These are phyloP conservation scores for Epinotia demarniana DNA, from an alignment of 2,888 invertebrate genomes.

Conservation along the genomic window DNA sequence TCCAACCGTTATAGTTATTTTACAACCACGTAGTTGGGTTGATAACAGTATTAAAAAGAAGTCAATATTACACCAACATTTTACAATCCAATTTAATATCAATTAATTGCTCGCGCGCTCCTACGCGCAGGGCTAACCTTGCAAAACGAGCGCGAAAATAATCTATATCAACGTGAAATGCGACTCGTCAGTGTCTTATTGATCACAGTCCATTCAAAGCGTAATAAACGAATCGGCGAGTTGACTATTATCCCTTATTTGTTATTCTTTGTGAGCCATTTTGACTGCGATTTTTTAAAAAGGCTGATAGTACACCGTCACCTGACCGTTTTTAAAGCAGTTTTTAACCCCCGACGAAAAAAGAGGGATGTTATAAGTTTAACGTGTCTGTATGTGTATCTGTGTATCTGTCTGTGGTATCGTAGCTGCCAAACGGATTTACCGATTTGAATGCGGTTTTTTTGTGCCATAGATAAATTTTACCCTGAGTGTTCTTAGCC, in stretches of 20 bases:
- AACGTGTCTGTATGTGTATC: no score
- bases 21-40: conserved; percentile 8
- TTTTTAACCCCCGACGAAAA: no score
- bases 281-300: neutral
- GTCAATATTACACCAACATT: neutral
- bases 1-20: conserved; percentile 28
- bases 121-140: no score
- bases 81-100: neutral
- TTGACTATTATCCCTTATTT: neutral
- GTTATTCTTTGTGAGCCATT: neutral
- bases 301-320: no score
- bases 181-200: neutral
- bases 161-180: neutral
- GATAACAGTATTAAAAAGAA: conserved; percentile 11
- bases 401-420: no score
- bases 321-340: no score
- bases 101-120: no score
- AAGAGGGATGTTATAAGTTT: no score
- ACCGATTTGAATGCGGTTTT: no score
- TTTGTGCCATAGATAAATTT: no score
- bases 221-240: neutral
- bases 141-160: neutral
- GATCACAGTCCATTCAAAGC: neutral
- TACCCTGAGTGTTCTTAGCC: no score
- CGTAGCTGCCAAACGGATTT: no score